Evolutionary conservation across 1,140 invertebrate species (phyloP).

Genomic region (Drosophila serrata): DNA sequence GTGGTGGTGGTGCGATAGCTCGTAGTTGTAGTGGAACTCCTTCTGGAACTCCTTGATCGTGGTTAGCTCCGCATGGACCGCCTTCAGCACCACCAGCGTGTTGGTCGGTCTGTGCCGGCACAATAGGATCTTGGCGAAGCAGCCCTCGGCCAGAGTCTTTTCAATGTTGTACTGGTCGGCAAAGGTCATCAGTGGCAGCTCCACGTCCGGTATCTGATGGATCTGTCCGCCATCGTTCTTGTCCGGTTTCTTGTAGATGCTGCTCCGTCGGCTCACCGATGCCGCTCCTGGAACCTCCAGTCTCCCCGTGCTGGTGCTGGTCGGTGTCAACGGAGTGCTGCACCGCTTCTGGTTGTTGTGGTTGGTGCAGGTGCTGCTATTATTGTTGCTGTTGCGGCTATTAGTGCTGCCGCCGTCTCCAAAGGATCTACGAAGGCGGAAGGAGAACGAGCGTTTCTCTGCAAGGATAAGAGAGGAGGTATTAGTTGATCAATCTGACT

Average conservation of each 20-base stretch:
- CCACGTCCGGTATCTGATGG: slow-evolving; percentile 87
- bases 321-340: slow-evolving; percentile 77
- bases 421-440: slow-evolving; percentile 77
- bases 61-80: slow-evolving; percentile 89
- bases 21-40: slow-evolving; percentile 92
- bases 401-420: slow-evolving; percentile 82
- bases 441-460: slow-evolving; percentile 84
- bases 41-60: slow-evolving; percentile 90
- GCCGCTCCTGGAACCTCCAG: slow-evolving; percentile 70
- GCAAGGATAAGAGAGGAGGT: slow-evolving; percentile 23
- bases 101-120: slow-evolving; percentile 88
- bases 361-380: slow-evolving; percentile 79
- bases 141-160: slow-evolving; percentile 89
- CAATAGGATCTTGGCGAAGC: slow-evolving; percentile 89
- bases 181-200: slow-evolving; percentile 87
- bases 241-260: slow-evolving; percentile 81
- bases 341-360: slow-evolving; percentile 80
- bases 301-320: slow-evolving; percentile 72
- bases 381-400: slow-evolving; percentile 81
- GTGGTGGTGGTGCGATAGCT: slow-evolving; percentile 90
- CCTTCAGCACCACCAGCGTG: slow-evolving; percentile 89
- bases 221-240: slow-evolving; percentile 79
- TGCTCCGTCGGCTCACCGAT: slow-evolving; percentile 76
- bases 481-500: neutral
- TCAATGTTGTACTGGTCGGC: slow-evolving; percentile 89